Base-by-base conservation (phyloP, 2,797 vertebrate genomes). In the Crocodylus rhombifer region DNA sequence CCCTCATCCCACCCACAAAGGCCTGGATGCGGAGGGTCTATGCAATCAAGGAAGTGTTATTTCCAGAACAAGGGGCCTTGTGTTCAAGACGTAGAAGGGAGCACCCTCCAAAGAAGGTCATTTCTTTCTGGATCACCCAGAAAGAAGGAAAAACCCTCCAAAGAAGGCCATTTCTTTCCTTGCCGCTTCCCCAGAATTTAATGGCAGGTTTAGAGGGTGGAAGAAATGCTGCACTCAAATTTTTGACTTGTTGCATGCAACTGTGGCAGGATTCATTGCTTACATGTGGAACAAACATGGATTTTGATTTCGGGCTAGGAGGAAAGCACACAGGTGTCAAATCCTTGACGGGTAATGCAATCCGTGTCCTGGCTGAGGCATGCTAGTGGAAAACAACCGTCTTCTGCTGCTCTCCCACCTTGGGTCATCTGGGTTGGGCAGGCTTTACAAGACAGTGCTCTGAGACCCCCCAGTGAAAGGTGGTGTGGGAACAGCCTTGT, bases 331-430 rank as follows among this genome's bases (percentile, higher is more conserved):
- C 65, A 80, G 90, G 83, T 93, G 6, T 89, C 84, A 91, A 96
- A 82, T 77, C 23, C 93, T 42, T 89, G 73, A 90, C 79, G 85
- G 91, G 80, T 88, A 92, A 94, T 80, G 79, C 83, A 92, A 95
- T 89, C n/a, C 60, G 36, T 95, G 42, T 83, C 65, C 90, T 85
- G 89, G 88, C 64, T 55, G 36, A 82, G 90, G 86, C 93, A 86
- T 87, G 56, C 90, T 94, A 4, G 42, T 95, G 94, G 87, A 95
- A 92, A 97, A 89, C 83, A 96, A 94, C 94, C 91, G 91, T 12
- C 65, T 33, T 33, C 33, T 33, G 65, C 65, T 87, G 82, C 74
- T 83, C 21, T 91, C 74, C 87, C 0, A 2, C 78, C 26, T 82
- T 67, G 80, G 6, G 73, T 42, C 80, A 28, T 90, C 76, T 0